Conservation (phyloP, 2,888 invertebrate species). For the Griposia aprilina region DNA sequence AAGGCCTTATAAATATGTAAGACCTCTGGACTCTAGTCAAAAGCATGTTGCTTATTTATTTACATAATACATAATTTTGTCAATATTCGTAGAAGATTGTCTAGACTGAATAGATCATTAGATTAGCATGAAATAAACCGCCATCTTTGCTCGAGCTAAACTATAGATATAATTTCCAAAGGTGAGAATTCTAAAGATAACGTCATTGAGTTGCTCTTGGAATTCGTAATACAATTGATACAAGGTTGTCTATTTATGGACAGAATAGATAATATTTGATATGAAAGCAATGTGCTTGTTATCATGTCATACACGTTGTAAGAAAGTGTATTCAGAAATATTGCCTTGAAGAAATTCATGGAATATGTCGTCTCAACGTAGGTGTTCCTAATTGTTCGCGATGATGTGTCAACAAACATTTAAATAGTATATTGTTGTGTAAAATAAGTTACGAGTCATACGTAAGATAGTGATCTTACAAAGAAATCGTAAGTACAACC, state of each 20-base stretch:
- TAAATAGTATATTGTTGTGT: too few species aligned
- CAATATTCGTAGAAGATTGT: slow-evolving; percentile 40
- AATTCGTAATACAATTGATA: slow-evolving; percentile 29
- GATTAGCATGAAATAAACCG: slow-evolving; percentile 24
- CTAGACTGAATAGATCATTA: slow-evolving; percentile 39
- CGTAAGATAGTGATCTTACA: too few species aligned
- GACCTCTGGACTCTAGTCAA: slow-evolving; percentile 50
- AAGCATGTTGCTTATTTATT: slow-evolving; percentile 63
- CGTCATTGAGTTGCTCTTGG: slow-evolving; percentile 8
- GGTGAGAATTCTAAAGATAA: not conserved
- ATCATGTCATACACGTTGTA: slow-evolving; percentile 17
- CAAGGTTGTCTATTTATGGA: not conserved
- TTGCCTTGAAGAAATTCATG: not conserved
- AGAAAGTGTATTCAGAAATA: slow-evolving; percentile 5
- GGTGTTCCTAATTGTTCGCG: too few species aligned
- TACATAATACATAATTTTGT: slow-evolving; percentile 63
- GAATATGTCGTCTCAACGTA: not conserved
- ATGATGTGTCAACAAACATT: too few species aligned
- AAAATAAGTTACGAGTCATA: too few species aligned
- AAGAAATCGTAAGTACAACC: too few species aligned
- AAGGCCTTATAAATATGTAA: slow-evolving; percentile 66
- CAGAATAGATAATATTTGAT: slow-evolving; percentile 7
- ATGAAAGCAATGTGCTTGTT: slow-evolving; percentile 30
- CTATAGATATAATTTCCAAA: not conserved
- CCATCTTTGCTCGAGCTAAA: slow-evolving; percentile 5